Evolutionary conservation across 2,797 vertebrate species (phyloP), one percentile per base, ranked within the genome.

Genomic region (Cygnus olor): DNA sequence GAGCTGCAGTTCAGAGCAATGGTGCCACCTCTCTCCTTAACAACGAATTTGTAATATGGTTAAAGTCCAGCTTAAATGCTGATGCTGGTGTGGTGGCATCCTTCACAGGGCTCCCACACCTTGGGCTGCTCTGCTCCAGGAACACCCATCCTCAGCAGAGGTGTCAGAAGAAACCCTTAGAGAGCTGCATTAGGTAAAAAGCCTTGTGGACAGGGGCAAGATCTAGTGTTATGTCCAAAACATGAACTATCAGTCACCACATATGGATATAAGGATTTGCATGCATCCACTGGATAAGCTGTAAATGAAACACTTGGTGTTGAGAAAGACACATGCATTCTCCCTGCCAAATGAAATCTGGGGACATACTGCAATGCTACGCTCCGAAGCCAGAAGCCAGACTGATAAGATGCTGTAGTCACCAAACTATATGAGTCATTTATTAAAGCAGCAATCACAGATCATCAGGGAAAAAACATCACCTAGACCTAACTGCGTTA

Each of bases 11-110:
- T 86, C 77, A 79, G 65, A 94, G 65, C 76, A 89, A 47, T 40
- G 80, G 80, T 96, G 74, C 64, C 88, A 71, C 49, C 77, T 90
- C 70, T 74, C 80, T 84, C 70, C 80, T 85, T 85, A 68, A 42
- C 9, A 47, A 70, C 4, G 18, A 54, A 36, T 95, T 57, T 90
- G 64, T 86, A 82, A 70, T 38, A 82, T 28, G 56, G 64, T 38
- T 32, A 85, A 68, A 45, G 82, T 21, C 28, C 61, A 82, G 51
- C 34, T 76, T 68, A 71, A 89, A 89, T 47, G 63, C n/a, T 27
- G 57, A 44, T 69, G 38, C 38, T 81, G 30, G 28, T 28, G 27
- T 0, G 0, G 54, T n/a, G 28, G 45, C 44, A 19, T 68, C 51
- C 63, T 72, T 85, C 66, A 60, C 36, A 54, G 58, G 70, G 17